These are phyloP conservation scores for Metallyticus violacea DNA, from an alignment of 2,888 invertebrate genomes.

Conservation along the genomic window DNA sequence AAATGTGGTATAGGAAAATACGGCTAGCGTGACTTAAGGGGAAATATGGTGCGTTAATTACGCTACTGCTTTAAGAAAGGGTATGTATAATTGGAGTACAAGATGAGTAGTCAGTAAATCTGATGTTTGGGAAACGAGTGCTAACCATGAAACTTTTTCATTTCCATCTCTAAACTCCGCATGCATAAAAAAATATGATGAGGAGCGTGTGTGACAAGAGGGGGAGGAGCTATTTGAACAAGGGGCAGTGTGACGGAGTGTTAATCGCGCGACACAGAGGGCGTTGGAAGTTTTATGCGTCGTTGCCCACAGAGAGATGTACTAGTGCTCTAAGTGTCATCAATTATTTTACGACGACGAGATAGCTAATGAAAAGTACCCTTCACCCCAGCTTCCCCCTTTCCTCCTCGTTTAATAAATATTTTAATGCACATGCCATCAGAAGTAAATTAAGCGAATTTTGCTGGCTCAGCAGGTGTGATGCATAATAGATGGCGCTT, in stretches of 20 bases:
- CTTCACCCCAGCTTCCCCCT: not conserved
- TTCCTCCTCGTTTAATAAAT: not conserved
- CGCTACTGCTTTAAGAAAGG: no score
- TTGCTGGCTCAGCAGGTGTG: not conserved
- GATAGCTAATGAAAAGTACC: not conserved
- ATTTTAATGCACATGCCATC: not conserved
- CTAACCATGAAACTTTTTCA: no score
- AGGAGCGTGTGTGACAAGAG: not conserved
- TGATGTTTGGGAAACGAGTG: no score
- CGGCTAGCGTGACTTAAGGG: no score
- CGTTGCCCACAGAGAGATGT: not conserved
- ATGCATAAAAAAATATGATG: not conserved
- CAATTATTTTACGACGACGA: not conserved
- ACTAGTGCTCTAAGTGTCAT: not conserved
- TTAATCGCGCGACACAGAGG: not conserved
- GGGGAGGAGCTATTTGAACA: not conserved
- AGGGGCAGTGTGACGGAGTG: not conserved
- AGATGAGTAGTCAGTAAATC: no score
- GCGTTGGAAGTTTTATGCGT: not conserved
- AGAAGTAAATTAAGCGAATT: not conserved
- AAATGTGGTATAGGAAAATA: no score
- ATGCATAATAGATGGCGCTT: not conserved
- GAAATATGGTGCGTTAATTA: no score
- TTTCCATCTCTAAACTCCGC: not conserved
- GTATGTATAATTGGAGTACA: no score